These are phyloP conservation scores for Yponomeuta malinellus DNA, from an alignment of 2,888 invertebrate species.

Conservation along the genomic window DNA sequence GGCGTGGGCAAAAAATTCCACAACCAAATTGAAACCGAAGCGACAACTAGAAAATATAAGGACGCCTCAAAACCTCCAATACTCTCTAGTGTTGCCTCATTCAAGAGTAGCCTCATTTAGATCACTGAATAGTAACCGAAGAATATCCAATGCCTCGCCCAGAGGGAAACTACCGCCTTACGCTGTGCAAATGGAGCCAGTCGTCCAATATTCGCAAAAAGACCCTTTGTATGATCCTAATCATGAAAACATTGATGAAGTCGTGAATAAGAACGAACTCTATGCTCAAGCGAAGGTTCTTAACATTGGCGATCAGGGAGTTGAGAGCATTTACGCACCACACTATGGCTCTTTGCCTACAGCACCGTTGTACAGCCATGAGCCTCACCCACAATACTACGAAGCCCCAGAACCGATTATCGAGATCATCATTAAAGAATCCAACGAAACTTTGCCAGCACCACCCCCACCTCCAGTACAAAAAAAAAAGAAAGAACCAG, in stretches of 20 bases:
- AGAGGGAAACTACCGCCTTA: conserved; percentile 79
- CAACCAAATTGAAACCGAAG: conserved; percentile 69
- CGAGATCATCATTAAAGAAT: conserved; percentile 93
- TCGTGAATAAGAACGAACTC: conserved; percentile 62
- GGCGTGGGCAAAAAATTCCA: conserved; percentile 65
- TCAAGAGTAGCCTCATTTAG: conserved; percentile 72
- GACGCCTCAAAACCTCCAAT: conserved; percentile 76
- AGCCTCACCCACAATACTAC: conserved; percentile 73
- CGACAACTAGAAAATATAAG: conserved; percentile 72
- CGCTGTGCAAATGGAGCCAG: conserved; percentile 87
- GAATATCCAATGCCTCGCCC: conserved; percentile 67
- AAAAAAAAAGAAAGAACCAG: conserved; percentile 83
- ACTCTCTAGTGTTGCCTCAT: conserved; percentile 76
- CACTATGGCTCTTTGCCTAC: conserved; percentile 60
- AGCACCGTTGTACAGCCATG: conserved; percentile 67
- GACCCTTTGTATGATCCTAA: conserved; percentile 83
- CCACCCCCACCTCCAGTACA: conserved; percentile 71
- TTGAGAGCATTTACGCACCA: conserved; percentile 65
- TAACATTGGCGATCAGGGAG: conserved; percentile 59
- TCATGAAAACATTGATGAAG: conserved; percentile 64
- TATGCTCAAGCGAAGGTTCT: conserved; percentile 68
- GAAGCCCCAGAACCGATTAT: conserved; percentile 93
- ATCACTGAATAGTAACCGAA: conserved; percentile 66
- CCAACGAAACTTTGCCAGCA: conserved; percentile 86
- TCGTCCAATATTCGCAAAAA: conserved; percentile 86